Conservation (phyloP, 2,888 invertebrate species). For the Saturnia pavonia region DNA sequence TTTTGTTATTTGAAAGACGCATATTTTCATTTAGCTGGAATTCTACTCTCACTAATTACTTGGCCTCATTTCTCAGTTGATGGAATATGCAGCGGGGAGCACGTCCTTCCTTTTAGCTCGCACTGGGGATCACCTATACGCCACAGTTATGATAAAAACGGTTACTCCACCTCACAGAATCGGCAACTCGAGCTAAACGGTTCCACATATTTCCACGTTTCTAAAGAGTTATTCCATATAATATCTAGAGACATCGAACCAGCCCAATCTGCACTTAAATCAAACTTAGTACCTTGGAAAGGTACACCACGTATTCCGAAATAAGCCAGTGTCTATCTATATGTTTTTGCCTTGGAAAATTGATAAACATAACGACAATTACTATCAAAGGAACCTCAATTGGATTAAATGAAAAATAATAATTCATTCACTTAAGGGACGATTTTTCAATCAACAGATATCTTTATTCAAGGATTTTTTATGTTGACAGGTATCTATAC, state of each 20-base stretch:
- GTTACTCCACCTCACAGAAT: background rate
- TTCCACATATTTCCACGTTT: too few relatives aligned
- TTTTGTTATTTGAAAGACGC: slow-evolving; percentile 19
- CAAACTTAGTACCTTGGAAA: background rate
- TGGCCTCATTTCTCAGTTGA: slow-evolving; percentile 37
- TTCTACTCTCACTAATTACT: slow-evolving; percentile 43
- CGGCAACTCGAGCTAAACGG: too few relatives aligned
- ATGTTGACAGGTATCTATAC: too few relatives aligned
- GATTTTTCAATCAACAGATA: too few relatives aligned
- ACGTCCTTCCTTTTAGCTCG: slow-evolving; percentile 28
- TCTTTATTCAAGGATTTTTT: too few relatives aligned
- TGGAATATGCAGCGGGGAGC: slow-evolving; percentile 44
- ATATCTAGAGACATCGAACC: background rate
- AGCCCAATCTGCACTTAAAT: background rate
- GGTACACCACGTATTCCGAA: background rate
- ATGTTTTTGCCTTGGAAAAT: too few relatives aligned
- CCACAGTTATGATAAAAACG: background rate
- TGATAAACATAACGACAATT: too few relatives aligned
- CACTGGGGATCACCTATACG: background rate
- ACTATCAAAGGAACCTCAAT: too few relatives aligned
- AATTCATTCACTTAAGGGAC: too few relatives aligned
- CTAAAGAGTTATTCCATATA: too few relatives aligned
- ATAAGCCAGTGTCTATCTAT: too few relatives aligned
- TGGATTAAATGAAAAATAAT: too few relatives aligned
- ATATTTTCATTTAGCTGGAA: slow-evolving; percentile 24